A percentile compares a stretch with the other conserved stretches of the same genome.
Conservation (phyloP, 2,888 invertebrate genomes). For the Epinotia ramella region DNA sequence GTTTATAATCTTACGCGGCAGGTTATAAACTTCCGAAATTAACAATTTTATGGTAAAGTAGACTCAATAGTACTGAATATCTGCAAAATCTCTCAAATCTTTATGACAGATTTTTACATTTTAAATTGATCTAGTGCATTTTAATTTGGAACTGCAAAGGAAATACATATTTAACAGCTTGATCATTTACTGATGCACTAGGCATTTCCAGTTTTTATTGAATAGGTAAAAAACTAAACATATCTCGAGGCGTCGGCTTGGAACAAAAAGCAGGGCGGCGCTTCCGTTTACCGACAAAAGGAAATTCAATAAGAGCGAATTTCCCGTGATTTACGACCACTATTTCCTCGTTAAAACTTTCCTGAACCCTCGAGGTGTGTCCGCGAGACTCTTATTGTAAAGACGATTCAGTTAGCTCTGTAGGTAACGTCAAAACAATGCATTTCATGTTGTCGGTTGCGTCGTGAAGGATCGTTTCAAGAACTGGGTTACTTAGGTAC, state of each 20-base stretch:
- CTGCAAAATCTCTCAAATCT: no score
- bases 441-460: constrained; percentile 29
- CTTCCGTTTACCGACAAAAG: constrained; percentile 77
- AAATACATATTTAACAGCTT: background rate
- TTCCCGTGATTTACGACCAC: constrained; percentile 83
- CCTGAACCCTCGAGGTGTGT: constrained; percentile 72
- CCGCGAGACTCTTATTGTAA: constrained; percentile 70
- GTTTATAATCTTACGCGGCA: no score
- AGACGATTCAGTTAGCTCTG: constrained; percentile 63
- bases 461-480: constrained; percentile 5
- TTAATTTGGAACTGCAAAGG: background rate
- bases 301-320: constrained; percentile 85
- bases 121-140: background rate
- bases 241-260: constrained; percentile 70
- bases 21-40: no score
- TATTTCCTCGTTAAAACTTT: constrained; percentile 83
- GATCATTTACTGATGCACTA: background rate
- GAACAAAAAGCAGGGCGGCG: constrained; percentile 76
- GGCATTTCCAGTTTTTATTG: constrained; percentile 37
- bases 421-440: constrained; percentile 36
- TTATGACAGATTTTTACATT: no score
- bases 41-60: no score
- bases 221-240: constrained; percentile 60
- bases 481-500: constrained; percentile 18
- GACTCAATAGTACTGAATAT: no score